phyloP scores from a whole-genome alignment of 2,113 vertebrate species.

The Brachypteracias leptosomus region DNA sequence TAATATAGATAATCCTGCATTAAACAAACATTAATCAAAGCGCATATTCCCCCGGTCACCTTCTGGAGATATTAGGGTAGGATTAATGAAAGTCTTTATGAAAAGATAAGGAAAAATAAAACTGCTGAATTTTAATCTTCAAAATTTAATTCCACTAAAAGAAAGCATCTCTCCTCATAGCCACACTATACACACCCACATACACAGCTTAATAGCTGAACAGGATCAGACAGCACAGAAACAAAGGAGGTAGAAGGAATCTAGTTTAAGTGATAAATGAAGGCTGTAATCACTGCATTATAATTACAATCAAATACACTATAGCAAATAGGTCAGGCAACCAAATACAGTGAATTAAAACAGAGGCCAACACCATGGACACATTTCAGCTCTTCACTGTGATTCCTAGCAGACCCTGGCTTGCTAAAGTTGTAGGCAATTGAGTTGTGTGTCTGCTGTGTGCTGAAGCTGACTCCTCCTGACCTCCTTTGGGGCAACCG shows the following conservation, averaged over 20 bases:
- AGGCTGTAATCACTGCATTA: not conserved
- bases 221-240: conserved; percentile 9
- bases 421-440: not conserved
- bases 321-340: not conserved
- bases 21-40: conserved; percentile 74
- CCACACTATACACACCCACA: not conserved
- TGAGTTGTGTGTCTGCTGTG: not conserved
- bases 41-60: conserved; percentile 41
- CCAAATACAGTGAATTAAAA: not conserved
- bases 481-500: not conserved
- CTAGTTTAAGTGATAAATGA: conserved; percentile 37
- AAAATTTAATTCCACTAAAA: conserved; percentile 47
- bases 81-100: conserved; percentile 66
- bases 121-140: conserved; percentile 67
- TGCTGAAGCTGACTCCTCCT: not conserved
- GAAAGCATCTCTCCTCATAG: conserved; percentile 17
- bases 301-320: not conserved
- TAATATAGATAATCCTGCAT: conserved; percentile 63
- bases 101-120: conserved; percentile 53
- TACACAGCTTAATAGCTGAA: conserved; percentile 31
- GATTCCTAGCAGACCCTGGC: not conserved
- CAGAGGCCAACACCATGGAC: not conserved
- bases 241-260: not conserved
- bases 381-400: not conserved
- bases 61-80: conserved; percentile 51